Evolutionary conservation across 2,113 vertebrate genomes (phyloP).

Genomic region (Myrmophylax atrothorax): DNA sequence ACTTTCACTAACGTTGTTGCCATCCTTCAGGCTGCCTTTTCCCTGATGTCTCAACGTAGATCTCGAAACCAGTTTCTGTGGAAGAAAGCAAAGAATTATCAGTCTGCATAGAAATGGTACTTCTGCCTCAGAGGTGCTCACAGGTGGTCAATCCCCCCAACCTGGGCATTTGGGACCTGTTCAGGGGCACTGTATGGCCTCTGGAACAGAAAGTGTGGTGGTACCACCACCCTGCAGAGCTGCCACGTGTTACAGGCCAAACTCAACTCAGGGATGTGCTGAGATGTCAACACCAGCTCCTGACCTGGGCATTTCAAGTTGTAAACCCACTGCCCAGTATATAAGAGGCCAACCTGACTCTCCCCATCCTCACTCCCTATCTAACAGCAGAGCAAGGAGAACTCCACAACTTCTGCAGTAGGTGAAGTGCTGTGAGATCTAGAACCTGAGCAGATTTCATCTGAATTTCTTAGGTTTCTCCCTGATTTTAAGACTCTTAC

Average conservation of each 20-base stretch:
- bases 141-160: not conserved
- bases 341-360: not conserved
- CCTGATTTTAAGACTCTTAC: not conserved
- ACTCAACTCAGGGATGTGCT: not conserved
- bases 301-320: not conserved
- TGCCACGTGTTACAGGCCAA: fast-evolving
- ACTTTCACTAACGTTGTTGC: slow-evolving; percentile 11
- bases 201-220: not conserved
- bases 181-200: not conserved
- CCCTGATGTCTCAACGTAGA: slow-evolving; percentile 72
- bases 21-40: slow-evolving; percentile 56
- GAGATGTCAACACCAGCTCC: not conserved
- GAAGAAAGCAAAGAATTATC: not conserved
- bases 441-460: not conserved
- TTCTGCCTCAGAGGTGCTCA: not conserved
- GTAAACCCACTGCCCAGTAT: not conserved
- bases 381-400: not conserved
- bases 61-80: slow-evolving; percentile 73
- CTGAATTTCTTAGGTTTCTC: not conserved
- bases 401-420: not conserved
- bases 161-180: not conserved
- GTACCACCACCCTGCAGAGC: not conserved
- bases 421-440: not conserved
- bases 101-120: not conserved
- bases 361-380: not conserved